Base-by-base conservation (phyloP, 2,113 vertebrate genomes). In the Silurus glanis region DNA sequence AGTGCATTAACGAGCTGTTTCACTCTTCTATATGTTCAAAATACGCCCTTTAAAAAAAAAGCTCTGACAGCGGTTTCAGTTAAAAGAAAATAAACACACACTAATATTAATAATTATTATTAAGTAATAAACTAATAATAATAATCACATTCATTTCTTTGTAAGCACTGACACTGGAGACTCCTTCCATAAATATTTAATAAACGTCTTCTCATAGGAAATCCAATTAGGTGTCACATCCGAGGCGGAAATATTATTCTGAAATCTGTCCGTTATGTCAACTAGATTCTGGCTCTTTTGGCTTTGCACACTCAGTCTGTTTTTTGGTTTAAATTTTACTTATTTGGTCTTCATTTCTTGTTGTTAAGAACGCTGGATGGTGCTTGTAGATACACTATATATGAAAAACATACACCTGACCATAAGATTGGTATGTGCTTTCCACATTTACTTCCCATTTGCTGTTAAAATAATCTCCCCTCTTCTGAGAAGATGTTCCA, bases 1-100 rank as follows among this genome's bases (percentile, higher is more conserved):
- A 87, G 89, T 91, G 17, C 91, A 93, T 94, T 93, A 92, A 88
- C 69, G 92, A 92, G 94, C 91, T 92, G 91, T 92, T 92, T 89
- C 93, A 93, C 89, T 89, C 93, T 91, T 90, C 45, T 13, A 78
- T 88, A 84, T 86, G 66, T 85, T 90, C 87, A 90, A 92, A 79
- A 82, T 47, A 82, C 89, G 85, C 56, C 25, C 72, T 49, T 51
- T 75, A 12, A 1, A 37, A 21, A 21, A 67, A 72, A 72, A 10
- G n/a, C 14, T 71, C 67, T 19, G 14, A 37, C 16, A 69, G 69
- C 19, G 1, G 17, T 21, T 51, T 5, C 37, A 19, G 47, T 74
- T 74, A 0, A 9, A 45, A 6, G 13, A 2, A 13, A 16, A 37
- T 37, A 37, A 37, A 37, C 37, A 37, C 37, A 37, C 37, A 37